These are phyloP conservation scores for Pachymerium ferrugineum DNA, from an alignment of 2,888 invertebrate species.

Conservation along the genomic window DNA sequence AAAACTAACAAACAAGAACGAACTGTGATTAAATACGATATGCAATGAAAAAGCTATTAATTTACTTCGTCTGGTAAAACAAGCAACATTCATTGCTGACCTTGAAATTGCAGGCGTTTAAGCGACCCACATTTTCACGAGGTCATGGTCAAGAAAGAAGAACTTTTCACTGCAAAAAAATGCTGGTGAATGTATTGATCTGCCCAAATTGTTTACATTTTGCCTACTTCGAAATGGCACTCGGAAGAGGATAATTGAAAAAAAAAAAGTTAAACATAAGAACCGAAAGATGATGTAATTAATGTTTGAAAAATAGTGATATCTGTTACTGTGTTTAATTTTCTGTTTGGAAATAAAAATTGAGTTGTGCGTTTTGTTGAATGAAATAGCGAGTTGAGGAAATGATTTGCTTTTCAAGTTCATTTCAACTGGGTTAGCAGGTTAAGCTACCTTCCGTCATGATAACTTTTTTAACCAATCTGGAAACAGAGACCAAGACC, in stretches of 20 bases:
- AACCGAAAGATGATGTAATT: no score
- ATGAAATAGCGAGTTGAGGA: conserved; percentile 6
- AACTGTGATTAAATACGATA: not conserved
- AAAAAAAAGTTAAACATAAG: no score
- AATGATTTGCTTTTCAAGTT: conserved; percentile 21
- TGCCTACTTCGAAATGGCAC: no score
- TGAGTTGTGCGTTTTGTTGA: conserved; percentile 8
- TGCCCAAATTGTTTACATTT: no score
- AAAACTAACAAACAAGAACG: not conserved
- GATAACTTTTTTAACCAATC: not conserved
- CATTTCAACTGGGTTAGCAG: not conserved
- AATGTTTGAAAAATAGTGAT: no score
- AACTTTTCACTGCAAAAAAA: conserved; percentile 17
- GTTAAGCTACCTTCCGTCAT: conserved; percentile 6
- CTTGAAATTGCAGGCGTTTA: conserved; percentile 22
- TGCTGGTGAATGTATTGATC: not conserved
- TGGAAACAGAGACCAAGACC: conserved; percentile 9
- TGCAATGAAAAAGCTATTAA: not conserved
- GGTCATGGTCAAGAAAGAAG: conserved; percentile 23
- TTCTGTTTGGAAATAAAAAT: not conserved
- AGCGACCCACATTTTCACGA: conserved; percentile 16
- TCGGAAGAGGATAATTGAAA: no score
- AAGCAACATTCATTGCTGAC: conserved; percentile 8
- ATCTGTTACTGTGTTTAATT: no score
- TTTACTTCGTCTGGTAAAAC: not conserved